phyloP scores from a whole-genome alignment of 1,140 invertebrate species.

The Drosophila aff. region DNA sequence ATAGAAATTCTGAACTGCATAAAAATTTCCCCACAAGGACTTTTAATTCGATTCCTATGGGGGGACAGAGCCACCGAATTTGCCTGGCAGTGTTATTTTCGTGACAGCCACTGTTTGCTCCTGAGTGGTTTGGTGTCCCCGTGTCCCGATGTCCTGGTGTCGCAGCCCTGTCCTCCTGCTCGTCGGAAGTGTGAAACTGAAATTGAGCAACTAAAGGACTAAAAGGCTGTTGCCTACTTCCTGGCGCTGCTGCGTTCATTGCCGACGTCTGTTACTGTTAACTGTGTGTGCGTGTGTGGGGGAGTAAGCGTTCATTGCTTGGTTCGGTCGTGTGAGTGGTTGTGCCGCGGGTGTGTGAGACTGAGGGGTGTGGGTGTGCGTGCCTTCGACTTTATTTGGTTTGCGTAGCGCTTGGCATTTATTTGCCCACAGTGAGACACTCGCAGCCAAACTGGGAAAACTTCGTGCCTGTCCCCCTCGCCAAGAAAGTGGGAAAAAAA shows the following conservation, averaged over 20 bases:
- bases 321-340: conserved; percentile 27
- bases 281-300: conserved; percentile 63
- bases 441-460: conserved; percentile 51
- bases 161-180: conserved; percentile 33
- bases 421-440: conserved; percentile 80
- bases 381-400: conserved; percentile 81
- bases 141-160: conserved; percentile 33
- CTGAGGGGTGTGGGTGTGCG: conserved; percentile 41
- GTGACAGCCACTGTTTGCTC: conserved; percentile 14
- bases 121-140: conserved; percentile 24
- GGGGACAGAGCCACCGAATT: background rate
- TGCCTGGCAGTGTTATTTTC: conserved; percentile 14
- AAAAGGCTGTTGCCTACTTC: conserved; percentile 79
- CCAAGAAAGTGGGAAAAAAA: conserved; percentile 5
- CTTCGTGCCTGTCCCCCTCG: conserved; percentile 43
- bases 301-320: conserved; percentile 17
- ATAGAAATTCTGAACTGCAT: background rate
- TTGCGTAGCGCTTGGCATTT: conserved; percentile 82
- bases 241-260: conserved; percentile 69
- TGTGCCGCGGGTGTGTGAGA: conserved; percentile 19
- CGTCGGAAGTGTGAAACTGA: conserved; percentile 84
- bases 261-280: conserved; percentile 81
- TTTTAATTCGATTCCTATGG: background rate
- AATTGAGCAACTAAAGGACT: conserved; percentile 85
- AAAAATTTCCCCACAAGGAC: background rate